These are phyloP conservation scores for Protomyctophum bolini DNA, from an alignment of 2,113 vertebrate species.

Conservation along the genomic window DNA sequence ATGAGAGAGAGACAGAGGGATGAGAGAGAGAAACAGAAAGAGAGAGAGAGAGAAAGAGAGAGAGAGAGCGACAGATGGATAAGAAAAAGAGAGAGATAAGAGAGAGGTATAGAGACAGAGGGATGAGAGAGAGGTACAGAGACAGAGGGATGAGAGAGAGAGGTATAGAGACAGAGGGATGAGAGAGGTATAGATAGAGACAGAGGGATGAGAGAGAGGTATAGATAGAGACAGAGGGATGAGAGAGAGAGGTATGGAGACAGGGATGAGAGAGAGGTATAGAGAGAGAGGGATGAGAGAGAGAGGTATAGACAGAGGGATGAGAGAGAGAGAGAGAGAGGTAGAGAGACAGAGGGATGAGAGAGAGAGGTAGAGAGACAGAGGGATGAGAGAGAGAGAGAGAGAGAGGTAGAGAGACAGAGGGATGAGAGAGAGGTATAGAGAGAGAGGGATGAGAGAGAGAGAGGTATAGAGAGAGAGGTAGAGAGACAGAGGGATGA, in stretches of 20 bases:
- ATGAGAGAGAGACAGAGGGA: not conserved
- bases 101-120: not conserved
- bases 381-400: too few species aligned
- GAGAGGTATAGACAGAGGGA: not conserved
- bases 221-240: not conserved
- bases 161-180: too few species aligned
- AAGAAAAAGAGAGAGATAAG: not conserved
- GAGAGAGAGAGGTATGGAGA: too few species aligned
- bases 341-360: not conserved
- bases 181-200: not conserved
- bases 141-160: constrained; percentile 7
- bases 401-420: too few species aligned
- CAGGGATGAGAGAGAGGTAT: not conserved
- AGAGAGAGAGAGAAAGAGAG: not conserved
- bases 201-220: too few species aligned
- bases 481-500: too few species aligned
- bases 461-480: too few species aligned
- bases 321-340: not conserved
- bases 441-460: too few species aligned
- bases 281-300: too few species aligned
- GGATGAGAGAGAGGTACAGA: not conserved
- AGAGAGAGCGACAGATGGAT: constrained; percentile 11
- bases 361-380: too few species aligned
- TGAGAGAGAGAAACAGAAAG: not conserved
- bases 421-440: too few species aligned